A percentile compares a stretch with the other conserved stretches of the same genome.
These are phyloP conservation scores for Apamea sordens DNA, from an alignment of 2,888 invertebrate genomes.

Conservation along the genomic window DNA sequence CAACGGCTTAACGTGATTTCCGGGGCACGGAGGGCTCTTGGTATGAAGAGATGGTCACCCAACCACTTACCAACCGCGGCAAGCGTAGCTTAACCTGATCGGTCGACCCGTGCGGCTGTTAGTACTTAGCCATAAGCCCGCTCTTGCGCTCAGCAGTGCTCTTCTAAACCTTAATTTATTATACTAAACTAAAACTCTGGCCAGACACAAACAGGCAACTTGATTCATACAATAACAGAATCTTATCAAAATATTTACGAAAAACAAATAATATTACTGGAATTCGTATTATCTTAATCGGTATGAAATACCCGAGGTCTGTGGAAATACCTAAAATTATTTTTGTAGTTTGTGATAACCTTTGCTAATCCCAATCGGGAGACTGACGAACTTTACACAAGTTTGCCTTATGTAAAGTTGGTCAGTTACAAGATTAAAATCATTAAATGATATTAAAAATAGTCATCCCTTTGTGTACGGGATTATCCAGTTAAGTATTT, in stretches of 20 bases:
- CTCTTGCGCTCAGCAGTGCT: not conserved
- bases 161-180: not conserved
- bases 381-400: not conserved
- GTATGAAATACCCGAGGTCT: not conserved
- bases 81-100: no score
- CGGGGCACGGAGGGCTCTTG: not conserved
- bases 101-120: not conserved
- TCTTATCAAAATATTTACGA: not conserved
- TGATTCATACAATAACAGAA: not conserved
- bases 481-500: not conserved
- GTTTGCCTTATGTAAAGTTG: slow-evolving; percentile 17
- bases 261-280: not conserved
- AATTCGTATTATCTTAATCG: not conserved
- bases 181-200: not conserved
- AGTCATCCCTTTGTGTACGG: slow-evolving; percentile 29
- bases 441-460: slow-evolving; percentile 6
- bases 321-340: not conserved
- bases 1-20: not conserved
- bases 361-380: slow-evolving; percentile 4
- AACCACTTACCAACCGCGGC: not conserved
- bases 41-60: not conserved
- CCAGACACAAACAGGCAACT: not conserved
- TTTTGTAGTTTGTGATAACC: slow-evolving; percentile 29
- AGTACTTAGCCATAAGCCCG: not conserved
- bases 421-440: not conserved